Base-by-base conservation (phyloP, 2,888 invertebrate species). In the Eupithecia exiguata region DNA sequence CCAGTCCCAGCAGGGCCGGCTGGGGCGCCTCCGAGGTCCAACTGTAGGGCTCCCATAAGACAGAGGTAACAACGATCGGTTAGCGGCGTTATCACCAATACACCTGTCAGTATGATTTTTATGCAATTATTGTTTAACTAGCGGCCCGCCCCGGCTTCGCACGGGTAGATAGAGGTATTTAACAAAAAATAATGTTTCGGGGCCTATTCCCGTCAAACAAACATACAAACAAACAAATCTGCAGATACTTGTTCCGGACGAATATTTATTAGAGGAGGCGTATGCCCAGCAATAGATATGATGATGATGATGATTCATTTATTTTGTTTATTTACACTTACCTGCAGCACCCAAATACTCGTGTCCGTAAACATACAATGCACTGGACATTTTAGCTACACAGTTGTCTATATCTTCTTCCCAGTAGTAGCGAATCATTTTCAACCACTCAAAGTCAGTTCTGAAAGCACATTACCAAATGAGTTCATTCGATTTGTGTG, bases 361-460 rank as follows among this genome's bases (percentile, higher is more conserved):
- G 85, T 98, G 98, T 7, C 98, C 98, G 84, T 98, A 98, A 62
- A 96, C 95, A 79, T 98, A 97, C 77, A 95, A 95, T 0, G 98
- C 97, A 81, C 97, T 98, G 1, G 98, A 98, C 97, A 99, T 98
- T 79, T 96, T 95, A 0, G 97, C 96, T 0, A 97, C 94, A 84
- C 97, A 97, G 83, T 97, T 96, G 81, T 98, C 98, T 0, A 96
- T 95, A 36, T 96, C 96, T 0, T 95, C 94, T 70, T 97, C 95
- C 98, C 98, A 98, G 86, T 98, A 98, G 88, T 98, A 98, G 0
- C 98, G 96, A 75, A 98, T 93, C 95, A 98, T 97, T 92, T 98
- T 98, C 74, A 97, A 92, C 98, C 98, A 99, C 84, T 98, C 97
- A 87, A 98, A 98, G 87, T 96, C 96, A 74, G 91, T 89, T 58